Percentiles rank a stretch among this genome's conserved stretches.
Conservation (phyloP, 2,888 invertebrate species). For the Abscondita cerata region DNA sequence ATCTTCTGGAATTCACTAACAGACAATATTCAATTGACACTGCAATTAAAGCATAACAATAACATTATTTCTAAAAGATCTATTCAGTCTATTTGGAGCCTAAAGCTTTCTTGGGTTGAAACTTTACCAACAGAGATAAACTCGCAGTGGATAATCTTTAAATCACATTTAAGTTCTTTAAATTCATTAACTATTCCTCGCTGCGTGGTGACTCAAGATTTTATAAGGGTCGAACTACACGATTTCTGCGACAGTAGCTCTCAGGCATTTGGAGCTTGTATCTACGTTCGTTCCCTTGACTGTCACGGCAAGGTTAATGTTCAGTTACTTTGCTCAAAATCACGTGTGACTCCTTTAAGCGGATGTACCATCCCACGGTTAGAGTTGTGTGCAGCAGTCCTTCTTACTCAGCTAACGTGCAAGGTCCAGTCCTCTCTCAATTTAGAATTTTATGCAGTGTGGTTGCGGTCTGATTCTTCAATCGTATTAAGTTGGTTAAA, state of each 20-base stretch:
- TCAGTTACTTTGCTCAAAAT: conserved; percentile 31
- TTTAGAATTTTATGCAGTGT: neutral
- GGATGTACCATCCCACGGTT: conserved; percentile 23
- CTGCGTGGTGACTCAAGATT: neutral
- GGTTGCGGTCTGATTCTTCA: neutral
- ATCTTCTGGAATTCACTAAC: neutral
- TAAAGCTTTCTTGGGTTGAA: conserved; percentile 1
- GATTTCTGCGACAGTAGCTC: neutral
- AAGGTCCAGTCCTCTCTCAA: neutral
- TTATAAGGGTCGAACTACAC: neutral
- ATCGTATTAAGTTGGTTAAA: conserved; percentile 1
- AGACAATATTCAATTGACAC: neutral
- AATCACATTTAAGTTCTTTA: neutral
- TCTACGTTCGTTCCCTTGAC: conserved; percentile 20
- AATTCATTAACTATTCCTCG: neutral
- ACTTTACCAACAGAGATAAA: neutral
- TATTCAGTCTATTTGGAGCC: neutral
- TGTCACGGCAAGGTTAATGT: conserved; percentile 12
- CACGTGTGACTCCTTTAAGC: conserved; percentile 31
- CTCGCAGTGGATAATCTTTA: neutral
- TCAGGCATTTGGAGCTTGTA: conserved; percentile 1
- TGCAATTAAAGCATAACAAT: neutral
- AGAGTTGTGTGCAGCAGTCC: conserved; percentile 32
- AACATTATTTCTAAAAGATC: neutral
- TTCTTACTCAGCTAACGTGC: neutral